Evolutionary conservation across 2,797 vertebrate species (phyloP).

Genomic region (Silurus aristotelis): DNA sequence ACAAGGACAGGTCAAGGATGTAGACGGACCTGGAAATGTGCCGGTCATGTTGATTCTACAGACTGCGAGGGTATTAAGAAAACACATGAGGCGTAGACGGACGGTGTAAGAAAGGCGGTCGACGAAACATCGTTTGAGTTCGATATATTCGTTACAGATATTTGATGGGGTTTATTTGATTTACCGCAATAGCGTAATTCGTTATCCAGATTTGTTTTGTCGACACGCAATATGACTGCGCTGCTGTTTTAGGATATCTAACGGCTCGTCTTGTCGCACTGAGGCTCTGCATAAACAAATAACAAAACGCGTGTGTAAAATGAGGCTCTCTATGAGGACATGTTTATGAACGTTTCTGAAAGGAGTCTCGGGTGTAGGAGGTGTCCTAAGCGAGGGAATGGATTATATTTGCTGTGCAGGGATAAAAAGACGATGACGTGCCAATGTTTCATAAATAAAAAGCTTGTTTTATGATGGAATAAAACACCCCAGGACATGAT

Average conservation of each 20-base stretch:
- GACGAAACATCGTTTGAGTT: too few species aligned
- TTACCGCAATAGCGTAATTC: background rate
- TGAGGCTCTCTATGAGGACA: background rate
- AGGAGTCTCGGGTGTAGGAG: background rate
- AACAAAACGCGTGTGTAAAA: background rate
- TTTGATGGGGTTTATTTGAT: background rate
- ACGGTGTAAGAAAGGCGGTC: background rate
- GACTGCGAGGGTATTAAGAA: background rate
- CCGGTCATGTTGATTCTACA: background rate
- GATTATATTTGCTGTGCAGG: background rate
- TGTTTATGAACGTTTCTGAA: background rate
- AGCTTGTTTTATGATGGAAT: background rate
- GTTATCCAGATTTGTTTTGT: background rate
- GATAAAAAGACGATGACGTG: background rate
- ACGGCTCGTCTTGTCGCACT: background rate
- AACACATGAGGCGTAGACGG: background rate
- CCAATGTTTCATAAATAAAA: background rate
- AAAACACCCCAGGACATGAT: background rate
- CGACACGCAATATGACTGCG: background rate
- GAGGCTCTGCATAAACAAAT: background rate
- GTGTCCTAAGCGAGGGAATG: background rate
- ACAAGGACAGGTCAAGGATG: conserved; percentile 4
- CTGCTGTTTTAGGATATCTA: background rate
- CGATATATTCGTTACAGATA: background rate
- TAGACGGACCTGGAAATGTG: background rate